phyloP scores from a whole-genome alignment of 53 echinoderm and acorn worm species.

The Pentamera pediparva region DNA sequence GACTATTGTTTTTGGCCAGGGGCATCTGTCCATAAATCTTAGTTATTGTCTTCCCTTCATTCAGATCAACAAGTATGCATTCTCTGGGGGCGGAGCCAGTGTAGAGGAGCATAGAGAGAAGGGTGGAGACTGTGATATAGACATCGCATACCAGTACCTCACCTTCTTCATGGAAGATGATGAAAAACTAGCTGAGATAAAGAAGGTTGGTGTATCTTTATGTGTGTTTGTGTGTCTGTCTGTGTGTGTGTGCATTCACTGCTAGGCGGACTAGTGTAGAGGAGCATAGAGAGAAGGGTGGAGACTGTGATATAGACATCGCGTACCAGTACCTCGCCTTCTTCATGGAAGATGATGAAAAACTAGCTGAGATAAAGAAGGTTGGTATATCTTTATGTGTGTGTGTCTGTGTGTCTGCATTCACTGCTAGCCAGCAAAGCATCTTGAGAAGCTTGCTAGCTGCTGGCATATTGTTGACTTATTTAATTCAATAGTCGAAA shows the following conservation, averaged over 20 bases:
- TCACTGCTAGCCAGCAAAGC: conserved; percentile 88
- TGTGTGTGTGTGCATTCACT: conserved; percentile 94
- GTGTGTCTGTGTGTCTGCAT: no score
- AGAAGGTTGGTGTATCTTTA: conserved; percentile 45
- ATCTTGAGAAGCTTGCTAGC: no score
- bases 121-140: conserved; percentile 93
- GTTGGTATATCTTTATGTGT: conserved; percentile 27
- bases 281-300: conserved; percentile 92
- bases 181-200: conserved; percentile 57
- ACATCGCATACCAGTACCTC: conserved; percentile 93
- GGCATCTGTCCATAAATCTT: no score
- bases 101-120: conserved; percentile 95
- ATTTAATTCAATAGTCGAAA: no score
- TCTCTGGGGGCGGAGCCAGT: conserved; percentile 79
- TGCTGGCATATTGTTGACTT: no score
- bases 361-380: conserved; percentile 64
- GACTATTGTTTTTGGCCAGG: no score
- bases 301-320: conserved; percentile 92
- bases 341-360: conserved; percentile 80
- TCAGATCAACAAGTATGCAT: conserved; percentile 96
- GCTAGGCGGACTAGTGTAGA: conserved; percentile 80
- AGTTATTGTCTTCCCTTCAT: no score
- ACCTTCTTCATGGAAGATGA: conserved; percentile 90
- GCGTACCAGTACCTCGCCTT: conserved; percentile 94
- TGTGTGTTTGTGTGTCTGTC: no score